These are phyloP conservation scores for Microplitis mediator DNA, from an alignment of 1,140 invertebrate species.

Conservation along the genomic window DNA sequence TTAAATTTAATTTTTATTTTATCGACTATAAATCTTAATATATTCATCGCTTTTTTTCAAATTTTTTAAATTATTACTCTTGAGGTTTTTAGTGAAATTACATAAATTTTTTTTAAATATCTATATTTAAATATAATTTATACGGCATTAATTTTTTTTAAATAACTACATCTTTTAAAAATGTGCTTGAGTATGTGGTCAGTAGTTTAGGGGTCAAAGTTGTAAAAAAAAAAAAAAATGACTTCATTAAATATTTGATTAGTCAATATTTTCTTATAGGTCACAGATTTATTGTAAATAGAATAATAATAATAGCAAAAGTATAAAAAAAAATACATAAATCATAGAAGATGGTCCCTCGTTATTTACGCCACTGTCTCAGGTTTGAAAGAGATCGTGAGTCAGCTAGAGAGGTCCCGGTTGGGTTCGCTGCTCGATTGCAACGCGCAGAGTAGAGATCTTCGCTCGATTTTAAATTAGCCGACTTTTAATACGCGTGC, in stretches of 20 bases:
- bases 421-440: conserved; percentile 36
- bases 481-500: conserved; percentile 48
- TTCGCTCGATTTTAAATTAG: conserved; percentile 52
- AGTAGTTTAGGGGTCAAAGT: too few species aligned
- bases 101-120: too few species aligned
- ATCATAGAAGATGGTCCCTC: conserved; percentile 17
- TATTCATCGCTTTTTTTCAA: not conserved
- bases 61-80: too few species aligned
- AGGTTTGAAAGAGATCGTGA: conserved; percentile 39
- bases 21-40: not conserved
- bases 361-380: conserved; percentile 40
- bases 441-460: conserved; percentile 34
- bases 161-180: too few species aligned
- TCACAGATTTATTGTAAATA: too few species aligned
- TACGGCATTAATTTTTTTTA: not conserved
- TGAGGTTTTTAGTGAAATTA: too few species aligned
- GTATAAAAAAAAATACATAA: too few species aligned
- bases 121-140: not conserved
- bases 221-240: too few species aligned
- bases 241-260: too few species aligned
- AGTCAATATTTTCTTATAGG: too few species aligned
- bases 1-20: not conserved
- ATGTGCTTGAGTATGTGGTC: too few species aligned
- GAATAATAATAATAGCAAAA: too few species aligned
- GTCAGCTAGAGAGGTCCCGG: conserved; percentile 37